These are phyloP conservation scores for Liodrosophila aerea DNA, from an alignment of 2,888 invertebrate species.

Conservation along the genomic window DNA sequence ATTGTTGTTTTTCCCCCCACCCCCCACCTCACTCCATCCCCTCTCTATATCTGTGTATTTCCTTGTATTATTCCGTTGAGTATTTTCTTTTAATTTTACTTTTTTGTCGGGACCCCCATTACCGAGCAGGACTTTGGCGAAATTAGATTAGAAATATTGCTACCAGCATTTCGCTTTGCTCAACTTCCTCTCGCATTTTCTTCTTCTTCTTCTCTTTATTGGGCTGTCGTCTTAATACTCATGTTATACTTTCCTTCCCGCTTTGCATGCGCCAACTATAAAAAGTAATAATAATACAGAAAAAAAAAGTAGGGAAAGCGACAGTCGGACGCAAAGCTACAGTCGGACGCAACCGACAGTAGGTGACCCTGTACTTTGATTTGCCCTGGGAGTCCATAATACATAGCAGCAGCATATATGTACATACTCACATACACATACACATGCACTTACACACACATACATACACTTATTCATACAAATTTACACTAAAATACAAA, in stretches of 20 bases:
- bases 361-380: too few species aligned
- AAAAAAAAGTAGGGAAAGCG: too few species aligned
- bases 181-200: constrained; percentile 47
- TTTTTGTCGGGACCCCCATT: constrained; percentile 25
- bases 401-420: too few species aligned
- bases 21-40: constrained; percentile 19
- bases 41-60: constrained; percentile 10
- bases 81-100: constrained; percentile 72
- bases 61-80: constrained; percentile 33
- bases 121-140: constrained; percentile 54
- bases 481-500: constrained; percentile 20
- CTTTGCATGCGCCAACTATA: constrained; percentile 50
- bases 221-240: constrained; percentile 52
- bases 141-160: constrained; percentile 80
- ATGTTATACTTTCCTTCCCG: constrained; percentile 49
- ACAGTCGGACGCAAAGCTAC: too few species aligned
- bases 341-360: too few species aligned
- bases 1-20: constrained; percentile 59
- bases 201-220: constrained; percentile 25
- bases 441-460: too few species aligned
- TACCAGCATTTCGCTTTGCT: constrained; percentile 71
- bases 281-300: too few species aligned
- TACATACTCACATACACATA: too few species aligned
- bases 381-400: too few species aligned
- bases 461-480: too few species aligned